phyloP scores from a whole-genome alignment of 2,888 invertebrate species.

The Dryocosmus kuriphilus region DNA sequence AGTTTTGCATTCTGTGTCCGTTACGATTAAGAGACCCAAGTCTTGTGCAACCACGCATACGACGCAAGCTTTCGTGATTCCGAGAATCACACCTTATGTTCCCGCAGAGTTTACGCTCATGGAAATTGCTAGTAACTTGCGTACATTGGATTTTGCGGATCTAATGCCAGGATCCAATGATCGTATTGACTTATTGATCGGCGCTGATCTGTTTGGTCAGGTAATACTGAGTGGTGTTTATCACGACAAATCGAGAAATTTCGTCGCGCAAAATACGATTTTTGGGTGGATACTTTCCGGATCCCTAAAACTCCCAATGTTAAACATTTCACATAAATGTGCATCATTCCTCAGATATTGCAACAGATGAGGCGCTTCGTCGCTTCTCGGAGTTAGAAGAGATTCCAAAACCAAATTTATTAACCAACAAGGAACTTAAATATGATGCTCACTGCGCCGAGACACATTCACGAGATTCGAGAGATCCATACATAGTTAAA shows the following conservation, averaged over 20 bases:
- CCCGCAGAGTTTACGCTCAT: not conserved
- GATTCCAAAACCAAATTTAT: no score
- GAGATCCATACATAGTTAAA: no score
- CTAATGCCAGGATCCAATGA: not conserved
- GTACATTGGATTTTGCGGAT: conserved; percentile 25
- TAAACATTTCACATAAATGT: conserved; percentile 2
- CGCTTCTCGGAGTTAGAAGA: no score
- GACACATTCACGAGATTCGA: no score
- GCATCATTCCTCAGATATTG: no score
- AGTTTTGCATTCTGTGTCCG: conserved; percentile 4
- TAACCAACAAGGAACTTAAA: no score
- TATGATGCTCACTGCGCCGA: no score
- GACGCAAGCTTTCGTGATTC: conserved; percentile 23
- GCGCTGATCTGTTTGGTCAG: conserved; percentile 1
- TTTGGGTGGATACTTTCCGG: no score
- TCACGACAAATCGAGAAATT: not conserved
- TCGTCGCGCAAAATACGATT: conserved; percentile 33
- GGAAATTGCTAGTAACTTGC: not conserved
- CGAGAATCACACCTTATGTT: conserved; percentile 20
- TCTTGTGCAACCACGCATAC: not conserved
- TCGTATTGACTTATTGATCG: conserved; percentile 28
- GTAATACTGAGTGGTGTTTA: not conserved
- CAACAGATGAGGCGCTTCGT: no score
- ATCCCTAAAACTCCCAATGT: not conserved
- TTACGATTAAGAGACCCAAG: not conserved